A percentile compares a stretch with the other conserved stretches of the same genome.
Evolutionary conservation across 2,113 vertebrate genomes (phyloP).

Genomic region (Rhodinocichla rosea): DNA sequence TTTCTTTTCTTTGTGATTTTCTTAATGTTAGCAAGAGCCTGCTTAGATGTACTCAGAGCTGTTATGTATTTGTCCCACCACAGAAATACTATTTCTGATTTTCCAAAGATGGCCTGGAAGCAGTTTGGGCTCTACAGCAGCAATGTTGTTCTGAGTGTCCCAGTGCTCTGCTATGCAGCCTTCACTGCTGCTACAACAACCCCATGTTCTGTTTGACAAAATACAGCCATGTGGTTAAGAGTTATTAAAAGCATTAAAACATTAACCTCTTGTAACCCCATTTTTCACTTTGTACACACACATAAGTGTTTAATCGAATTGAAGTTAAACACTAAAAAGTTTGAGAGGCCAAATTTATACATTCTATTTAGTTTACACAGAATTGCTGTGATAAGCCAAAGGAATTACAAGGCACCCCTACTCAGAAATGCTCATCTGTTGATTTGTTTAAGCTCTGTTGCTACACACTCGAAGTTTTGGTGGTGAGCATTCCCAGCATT

Average conservation of each 20-base stretch:
- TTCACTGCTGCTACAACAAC: constrained; percentile 49
- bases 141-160: background rate
- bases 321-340: constrained; percentile 74
- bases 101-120: constrained; percentile 36
- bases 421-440: constrained; percentile 24
- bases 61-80: background rate
- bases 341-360: constrained; percentile 66
- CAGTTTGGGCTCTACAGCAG: background rate
- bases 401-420: constrained; percentile 28
- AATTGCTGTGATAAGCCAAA: constrained; percentile 60
- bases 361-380: constrained; percentile 64
- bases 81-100: background rate
- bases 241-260: constrained; percentile 80
- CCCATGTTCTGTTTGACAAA: constrained; percentile 69
- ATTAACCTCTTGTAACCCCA: constrained; percentile 78
- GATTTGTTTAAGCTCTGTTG: constrained; percentile 52
- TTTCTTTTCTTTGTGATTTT: background rate
- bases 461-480: background rate
- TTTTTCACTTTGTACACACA: constrained; percentile 75
- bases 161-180: background rate
- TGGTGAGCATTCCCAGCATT: constrained; percentile 35
- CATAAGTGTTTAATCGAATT: constrained; percentile 75
- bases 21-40: background rate
- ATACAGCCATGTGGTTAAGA: constrained; percentile 69
- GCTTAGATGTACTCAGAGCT: background rate